These are phyloP conservation scores for Ectropis grisescens DNA, from an alignment of 1,140 invertebrate genomes.

Conservation along the genomic window DNA sequence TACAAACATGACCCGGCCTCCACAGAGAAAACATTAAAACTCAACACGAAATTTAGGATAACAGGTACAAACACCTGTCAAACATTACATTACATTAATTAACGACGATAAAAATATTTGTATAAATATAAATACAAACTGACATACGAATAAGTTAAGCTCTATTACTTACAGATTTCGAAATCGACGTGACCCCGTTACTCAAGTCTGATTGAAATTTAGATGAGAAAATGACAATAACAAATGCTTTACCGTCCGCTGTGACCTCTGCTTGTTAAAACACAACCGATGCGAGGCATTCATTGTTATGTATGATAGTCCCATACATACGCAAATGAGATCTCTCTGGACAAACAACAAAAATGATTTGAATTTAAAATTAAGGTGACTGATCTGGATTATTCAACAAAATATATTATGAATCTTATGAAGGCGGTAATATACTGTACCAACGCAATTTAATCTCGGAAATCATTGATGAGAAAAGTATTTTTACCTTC, in stretches of 20 bases:
- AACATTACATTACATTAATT: too few relatives aligned
- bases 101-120: too few relatives aligned
- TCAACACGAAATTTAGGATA: too few relatives aligned
- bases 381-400: conserved; percentile 44
- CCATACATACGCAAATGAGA: conserved; percentile 54
- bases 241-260: conserved; percentile 55
- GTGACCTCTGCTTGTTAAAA: conserved; percentile 47
- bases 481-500: too few relatives aligned
- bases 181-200: conserved; percentile 63
- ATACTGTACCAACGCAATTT: too few relatives aligned
- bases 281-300: conserved; percentile 38
- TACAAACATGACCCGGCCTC: conserved; percentile 4
- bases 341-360: conserved; percentile 49
- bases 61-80: too few relatives aligned
- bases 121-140: too few relatives aligned
- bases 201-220: conserved; percentile 57
- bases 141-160: conserved; percentile 27
- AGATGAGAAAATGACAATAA: conserved; percentile 60
- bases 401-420: conserved; percentile 43
- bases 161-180: too few relatives aligned
- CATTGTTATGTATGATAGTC: too few relatives aligned
- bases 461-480: too few relatives aligned
- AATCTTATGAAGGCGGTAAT: conserved; percentile 10
- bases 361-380: conserved; percentile 58
- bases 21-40: conserved; percentile 10